Percentiles rank a stretch among this genome's conserved stretches.
phyloP scores from a whole-genome alignment of 2,113 vertebrate genomes.

The Boleophthalmus pectinirostris region DNA sequence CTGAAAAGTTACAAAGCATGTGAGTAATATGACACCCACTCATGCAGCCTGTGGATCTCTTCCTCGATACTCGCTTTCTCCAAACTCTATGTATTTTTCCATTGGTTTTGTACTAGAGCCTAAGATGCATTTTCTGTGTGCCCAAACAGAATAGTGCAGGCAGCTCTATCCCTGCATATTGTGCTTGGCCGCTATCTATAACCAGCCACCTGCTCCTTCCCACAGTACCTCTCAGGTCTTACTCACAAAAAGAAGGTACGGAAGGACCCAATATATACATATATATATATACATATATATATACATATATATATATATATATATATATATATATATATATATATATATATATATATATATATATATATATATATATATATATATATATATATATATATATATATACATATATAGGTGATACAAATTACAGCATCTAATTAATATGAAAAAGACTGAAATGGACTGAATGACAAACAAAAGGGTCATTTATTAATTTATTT shows the following conservation, averaged over 20 bases:
- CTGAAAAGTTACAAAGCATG: conserved; percentile 1
- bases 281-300: too few species aligned
- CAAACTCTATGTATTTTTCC: background rate
- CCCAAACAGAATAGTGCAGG: conserved; percentile 1
- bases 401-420: background rate
- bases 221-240: conserved; percentile 43
- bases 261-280: conserved; percentile 7
- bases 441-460: background rate
- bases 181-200: conserved; percentile 24
- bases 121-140: too few species aligned
- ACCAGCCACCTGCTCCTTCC: conserved; percentile 53
- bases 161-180: conserved; percentile 8
- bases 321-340: too few species aligned
- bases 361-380: too few species aligned
- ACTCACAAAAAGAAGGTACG: conserved; percentile 12
- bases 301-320: too few species aligned
- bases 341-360: too few species aligned
- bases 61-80: background rate
- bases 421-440: background rate
- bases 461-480: background rate
- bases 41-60: background rate
- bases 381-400: too few species aligned
- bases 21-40: background rate
- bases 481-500: too few species aligned
- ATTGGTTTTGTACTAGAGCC: background rate